Evolutionary conservation across 2,113 vertebrate species (phyloP).

Genomic region (Bettongia penicillata): DNA sequence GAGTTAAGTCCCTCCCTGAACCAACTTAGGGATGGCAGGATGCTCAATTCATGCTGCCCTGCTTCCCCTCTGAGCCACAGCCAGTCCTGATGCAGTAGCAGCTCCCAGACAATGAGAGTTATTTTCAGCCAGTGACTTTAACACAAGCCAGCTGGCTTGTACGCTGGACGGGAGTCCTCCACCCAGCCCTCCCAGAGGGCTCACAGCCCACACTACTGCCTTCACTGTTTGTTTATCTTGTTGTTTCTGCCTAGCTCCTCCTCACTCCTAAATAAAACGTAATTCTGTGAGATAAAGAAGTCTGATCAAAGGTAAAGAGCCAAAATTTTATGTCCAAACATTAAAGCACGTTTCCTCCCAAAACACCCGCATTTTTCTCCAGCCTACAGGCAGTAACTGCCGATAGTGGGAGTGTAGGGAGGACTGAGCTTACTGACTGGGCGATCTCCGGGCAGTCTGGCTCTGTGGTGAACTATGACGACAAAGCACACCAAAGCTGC

Average conservation of each 20-base stretch:
- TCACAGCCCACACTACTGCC: constrained; percentile 8
- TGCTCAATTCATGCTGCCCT: constrained; percentile 48
- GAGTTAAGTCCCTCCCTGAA: constrained; percentile 2
- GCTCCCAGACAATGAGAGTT: constrained; percentile 79
- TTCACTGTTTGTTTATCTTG: constrained; percentile 66
- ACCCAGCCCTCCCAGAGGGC: constrained; percentile 72
- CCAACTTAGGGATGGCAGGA: constrained; percentile 42
- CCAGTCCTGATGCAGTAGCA: constrained; percentile 67
- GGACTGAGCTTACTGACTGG: not conserved
- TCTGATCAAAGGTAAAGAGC: constrained; percentile 53
- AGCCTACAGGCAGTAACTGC: not conserved
- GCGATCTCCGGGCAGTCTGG: constrained; percentile 11
- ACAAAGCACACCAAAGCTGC: not conserved
- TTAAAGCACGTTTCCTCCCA: constrained; percentile 52
- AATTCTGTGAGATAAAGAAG: constrained; percentile 33
- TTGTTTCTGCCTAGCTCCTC: constrained; percentile 41
- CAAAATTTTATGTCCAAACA: constrained; percentile 46
- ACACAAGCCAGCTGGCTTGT: constrained; percentile 79
- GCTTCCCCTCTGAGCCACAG: constrained; percentile 46
- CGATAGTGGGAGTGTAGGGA: not conserved
- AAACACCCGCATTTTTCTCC: constrained; percentile 63
- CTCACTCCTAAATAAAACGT: constrained; percentile 15
- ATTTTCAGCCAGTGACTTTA: constrained; percentile 77
- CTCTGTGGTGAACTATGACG: constrained; percentile 7
- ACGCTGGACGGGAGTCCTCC: constrained; percentile 68